phyloP scores from a whole-genome alignment of 2,888 invertebrate genomes.

The Metallyticus violacea region DNA sequence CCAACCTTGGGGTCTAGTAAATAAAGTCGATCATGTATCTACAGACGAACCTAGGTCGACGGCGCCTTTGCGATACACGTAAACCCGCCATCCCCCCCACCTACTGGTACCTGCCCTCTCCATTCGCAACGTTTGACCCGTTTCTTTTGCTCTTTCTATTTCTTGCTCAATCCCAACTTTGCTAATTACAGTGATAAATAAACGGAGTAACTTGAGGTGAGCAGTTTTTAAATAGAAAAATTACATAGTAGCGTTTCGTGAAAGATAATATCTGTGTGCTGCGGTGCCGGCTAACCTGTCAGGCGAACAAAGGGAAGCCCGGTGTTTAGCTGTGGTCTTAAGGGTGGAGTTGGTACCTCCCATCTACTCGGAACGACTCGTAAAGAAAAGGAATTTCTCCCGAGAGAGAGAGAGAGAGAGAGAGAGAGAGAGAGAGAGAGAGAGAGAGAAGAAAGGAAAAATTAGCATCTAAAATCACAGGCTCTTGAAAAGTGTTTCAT shows the following conservation, averaged over 20 bases:
- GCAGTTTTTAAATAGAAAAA: slow-evolving; percentile 14
- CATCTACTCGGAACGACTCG: too few species aligned
- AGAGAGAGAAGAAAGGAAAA: background rate
- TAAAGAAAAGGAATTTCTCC: background rate
- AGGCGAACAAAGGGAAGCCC: background rate
- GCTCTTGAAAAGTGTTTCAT: background rate
- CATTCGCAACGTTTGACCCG: background rate
- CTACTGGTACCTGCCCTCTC: too few species aligned
- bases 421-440: background rate
- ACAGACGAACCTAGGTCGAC: background rate
- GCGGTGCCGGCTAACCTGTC: background rate
- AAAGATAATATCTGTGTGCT: background rate
- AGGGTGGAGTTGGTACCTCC: background rate
- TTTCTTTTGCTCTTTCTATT: background rate
- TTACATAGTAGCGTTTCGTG: slow-evolving; percentile 4
- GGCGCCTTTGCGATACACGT: background rate
- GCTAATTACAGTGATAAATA: slow-evolving; percentile 18
- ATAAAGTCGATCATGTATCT: too few species aligned
- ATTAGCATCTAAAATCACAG: background rate
- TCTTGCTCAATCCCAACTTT: background rate
- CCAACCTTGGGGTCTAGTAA: too few species aligned
- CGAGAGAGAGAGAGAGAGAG: background rate
- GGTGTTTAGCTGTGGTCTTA: background rate
- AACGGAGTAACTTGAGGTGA: background rate
- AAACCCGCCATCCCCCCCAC: background rate